Evolutionary conservation across 2,888 invertebrate species (phyloP), one percentile per base, ranked within the genome.

Genomic region (Acanthopleura granulata): DNA sequence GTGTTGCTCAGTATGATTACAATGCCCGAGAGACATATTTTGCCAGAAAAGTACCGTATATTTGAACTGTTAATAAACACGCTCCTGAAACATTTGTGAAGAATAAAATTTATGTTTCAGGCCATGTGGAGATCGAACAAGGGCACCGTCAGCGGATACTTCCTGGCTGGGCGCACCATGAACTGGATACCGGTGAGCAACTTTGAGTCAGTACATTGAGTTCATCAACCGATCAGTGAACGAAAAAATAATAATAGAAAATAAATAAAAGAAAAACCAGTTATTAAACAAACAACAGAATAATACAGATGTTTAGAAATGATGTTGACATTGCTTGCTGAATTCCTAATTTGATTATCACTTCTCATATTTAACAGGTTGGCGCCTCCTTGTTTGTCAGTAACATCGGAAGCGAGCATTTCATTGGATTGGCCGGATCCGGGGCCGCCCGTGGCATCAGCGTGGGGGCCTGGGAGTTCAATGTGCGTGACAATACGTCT

Each of bases 321-420:
- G 9, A 40, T 3, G 9, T 40, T 40, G 40, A 3, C 40, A 40
- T 40, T 40, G 3, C 4, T 9, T 3, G 40, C 9, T 40, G 40
- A 40, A 40, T 6, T 40, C 4, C n/a, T n/a, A n/a, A 6, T 40
- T 40, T 40, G 40, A 40, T 40, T 9, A 40, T 3, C 40, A 40
- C 40, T 40, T 40, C 40, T 40, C 9, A 40, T 40, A 40, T 40
- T 40, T 40, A 40, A 40, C 40, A 91, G 91, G 90, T 92, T 11
- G 92, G 91, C n/a, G 91, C 91, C 11, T 92, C 91, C 9, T 81
- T 92, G 73, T 92, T 92, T 83, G 92, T 92, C 27, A 91, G 91
- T 74, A 92, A 92, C 83, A 92, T 92, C 76, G 92, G 92, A 9
- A 91, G 91, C 62, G 92, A 92, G 70, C 92, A 92, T 83, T 92